phyloP scores from a whole-genome alignment of 2,113 vertebrate genomes.

The Channa maculata region DNA sequence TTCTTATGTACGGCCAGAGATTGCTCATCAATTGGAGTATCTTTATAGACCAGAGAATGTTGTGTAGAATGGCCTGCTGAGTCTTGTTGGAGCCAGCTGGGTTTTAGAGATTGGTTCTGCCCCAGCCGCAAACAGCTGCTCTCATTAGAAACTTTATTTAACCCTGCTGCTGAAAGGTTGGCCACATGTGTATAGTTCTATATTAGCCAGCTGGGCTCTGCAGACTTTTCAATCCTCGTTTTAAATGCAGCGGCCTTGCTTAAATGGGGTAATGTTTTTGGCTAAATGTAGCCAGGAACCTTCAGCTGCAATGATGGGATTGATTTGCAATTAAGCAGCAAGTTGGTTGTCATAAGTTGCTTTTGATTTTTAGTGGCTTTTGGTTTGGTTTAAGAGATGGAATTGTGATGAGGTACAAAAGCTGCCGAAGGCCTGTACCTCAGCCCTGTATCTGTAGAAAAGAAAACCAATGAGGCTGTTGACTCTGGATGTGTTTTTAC shows the following conservation, averaged over 20 bases:
- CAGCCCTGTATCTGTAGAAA: not conserved
- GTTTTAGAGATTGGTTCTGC: conserved; percentile 48
- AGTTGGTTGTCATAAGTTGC: not conserved
- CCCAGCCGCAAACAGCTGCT: conserved; percentile 53
- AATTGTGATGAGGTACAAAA: not conserved
- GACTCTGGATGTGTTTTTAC: conserved; percentile 24
- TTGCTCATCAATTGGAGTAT: not conserved
- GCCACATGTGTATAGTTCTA: conserved; percentile 42
- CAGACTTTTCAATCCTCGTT: not conserved
- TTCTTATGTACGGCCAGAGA: conserved; percentile 13
- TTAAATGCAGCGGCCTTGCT: conserved; percentile 7
- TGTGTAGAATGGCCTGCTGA: not conserved
- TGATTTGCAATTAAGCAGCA: conserved; percentile 22
- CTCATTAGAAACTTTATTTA: conserved; percentile 65
- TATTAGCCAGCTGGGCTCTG: conserved; percentile 49
- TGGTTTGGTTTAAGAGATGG: not conserved
- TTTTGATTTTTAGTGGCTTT: not conserved
- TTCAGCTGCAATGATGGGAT: conserved; percentile 12
- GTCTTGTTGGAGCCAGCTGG: conserved; percentile 45
- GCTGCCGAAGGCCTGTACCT: not conserved
- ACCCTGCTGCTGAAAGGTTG: conserved; percentile 50
- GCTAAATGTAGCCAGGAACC: not conserved
- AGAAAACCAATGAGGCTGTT: conserved; percentile 9
- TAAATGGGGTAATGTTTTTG: not conserved
- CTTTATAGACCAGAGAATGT: conserved; percentile 23